A percentile compares a stretch with the other conserved stretches of the same genome.
Evolutionary conservation across 2,888 invertebrate species (phyloP).

Genomic region (Drosophila koepferae): DNA sequence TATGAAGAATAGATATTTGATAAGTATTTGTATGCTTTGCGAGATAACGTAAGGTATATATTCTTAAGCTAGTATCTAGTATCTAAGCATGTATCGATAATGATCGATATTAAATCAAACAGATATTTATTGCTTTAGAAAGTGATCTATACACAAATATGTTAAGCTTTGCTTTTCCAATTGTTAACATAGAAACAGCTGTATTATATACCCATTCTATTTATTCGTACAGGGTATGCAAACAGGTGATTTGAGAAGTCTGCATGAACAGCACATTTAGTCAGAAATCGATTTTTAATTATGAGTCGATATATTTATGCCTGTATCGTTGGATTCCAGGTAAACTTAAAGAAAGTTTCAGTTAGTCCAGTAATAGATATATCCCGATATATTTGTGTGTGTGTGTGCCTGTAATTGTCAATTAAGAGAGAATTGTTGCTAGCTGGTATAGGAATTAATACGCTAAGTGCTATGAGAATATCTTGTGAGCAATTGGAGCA

Average conservation of each 20-base stretch:
- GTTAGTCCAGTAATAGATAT: not conserved
- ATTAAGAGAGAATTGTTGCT: constrained; percentile 4
- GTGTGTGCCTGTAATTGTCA: constrained; percentile 5
- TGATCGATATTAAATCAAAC: not conserved
- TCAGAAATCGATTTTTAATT: constrained; percentile 4
- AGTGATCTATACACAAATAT: not conserved
- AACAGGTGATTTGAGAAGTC: constrained; percentile 1
- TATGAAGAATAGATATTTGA: not conserved
- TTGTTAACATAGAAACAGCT: not conserved
- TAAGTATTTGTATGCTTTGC: not conserved
- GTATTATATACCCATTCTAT: not conserved
- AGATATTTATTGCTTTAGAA: not conserved
- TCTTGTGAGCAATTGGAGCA: constrained; percentile 70
- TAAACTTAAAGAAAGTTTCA: constrained; percentile 3
- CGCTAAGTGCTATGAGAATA: constrained; percentile 48
- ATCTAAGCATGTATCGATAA: not conserved
- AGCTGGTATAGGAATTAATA: constrained; percentile 53
- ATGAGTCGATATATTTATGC: not conserved
- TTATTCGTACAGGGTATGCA: not conserved
- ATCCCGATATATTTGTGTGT: not conserved
- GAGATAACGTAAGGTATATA: not conserved
- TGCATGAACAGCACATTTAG: not conserved
- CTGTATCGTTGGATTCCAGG: not conserved
- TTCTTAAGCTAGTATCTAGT: not conserved
- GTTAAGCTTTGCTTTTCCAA: not conserved